phyloP scores from a whole-genome alignment of 2,113 vertebrate genomes.

The Colinus virginianus region DNA sequence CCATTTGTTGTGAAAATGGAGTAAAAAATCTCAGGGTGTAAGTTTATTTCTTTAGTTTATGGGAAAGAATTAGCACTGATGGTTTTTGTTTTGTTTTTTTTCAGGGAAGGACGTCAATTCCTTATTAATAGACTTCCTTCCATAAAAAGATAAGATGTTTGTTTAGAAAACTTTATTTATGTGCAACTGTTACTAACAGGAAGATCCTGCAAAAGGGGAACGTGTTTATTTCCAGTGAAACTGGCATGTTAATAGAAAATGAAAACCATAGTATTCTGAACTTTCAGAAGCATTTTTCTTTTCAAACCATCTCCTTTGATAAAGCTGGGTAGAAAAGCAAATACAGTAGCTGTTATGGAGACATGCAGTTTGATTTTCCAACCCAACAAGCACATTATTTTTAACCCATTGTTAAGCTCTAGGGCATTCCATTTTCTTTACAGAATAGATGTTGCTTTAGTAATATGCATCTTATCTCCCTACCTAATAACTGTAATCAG shows the following conservation, averaged over 20 bases:
- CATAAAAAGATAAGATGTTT: constrained; percentile 82
- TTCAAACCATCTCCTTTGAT: neutral
- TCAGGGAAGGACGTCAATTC: constrained; percentile 78
- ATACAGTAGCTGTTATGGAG: neutral
- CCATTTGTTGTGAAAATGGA: constrained; percentile 65
- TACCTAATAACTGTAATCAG: neutral
- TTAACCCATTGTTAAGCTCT: constrained; percentile 13
- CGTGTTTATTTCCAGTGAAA: constrained; percentile 62
- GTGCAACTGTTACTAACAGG: constrained; percentile 74
- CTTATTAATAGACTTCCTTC: constrained; percentile 81
- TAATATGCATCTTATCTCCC: neutral
- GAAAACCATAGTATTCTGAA: neutral
- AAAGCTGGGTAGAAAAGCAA: neutral
- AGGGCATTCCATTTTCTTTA: neutral
- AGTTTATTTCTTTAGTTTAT: constrained; percentile 75
- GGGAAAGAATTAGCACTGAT: constrained; percentile 71
- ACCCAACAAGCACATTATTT: neutral
- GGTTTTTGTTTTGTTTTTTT: neutral
- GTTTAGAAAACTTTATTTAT: constrained; percentile 78
- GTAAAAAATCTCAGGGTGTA: constrained; percentile 57
- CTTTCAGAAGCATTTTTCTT: neutral
- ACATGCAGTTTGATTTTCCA: neutral
- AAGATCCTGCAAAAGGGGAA: constrained; percentile 57
- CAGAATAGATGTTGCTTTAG: neutral
- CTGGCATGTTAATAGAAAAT: constrained; percentile 38